These are phyloP conservation scores for Myotis daubentonii DNA, from an alignment of 2,797 vertebrate species.

Conservation along the genomic window DNA sequence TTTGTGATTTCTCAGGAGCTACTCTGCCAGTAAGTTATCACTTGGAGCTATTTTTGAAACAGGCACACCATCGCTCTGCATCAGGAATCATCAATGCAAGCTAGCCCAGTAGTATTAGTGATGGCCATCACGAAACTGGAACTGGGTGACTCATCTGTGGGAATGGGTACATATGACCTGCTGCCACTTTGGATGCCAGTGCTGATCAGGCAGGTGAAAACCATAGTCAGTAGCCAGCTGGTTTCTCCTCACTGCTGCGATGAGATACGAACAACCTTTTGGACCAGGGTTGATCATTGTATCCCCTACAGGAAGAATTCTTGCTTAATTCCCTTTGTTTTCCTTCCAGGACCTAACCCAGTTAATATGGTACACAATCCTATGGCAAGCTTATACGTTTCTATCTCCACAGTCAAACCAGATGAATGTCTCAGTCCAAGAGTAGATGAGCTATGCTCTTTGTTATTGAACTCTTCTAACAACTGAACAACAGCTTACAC, in stretches of 20 bases:
- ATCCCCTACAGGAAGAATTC: background rate
- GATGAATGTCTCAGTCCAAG: background rate
- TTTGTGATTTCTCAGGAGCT: slow-evolving; percentile 13
- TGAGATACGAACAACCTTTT: background rate
- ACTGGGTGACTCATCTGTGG: background rate
- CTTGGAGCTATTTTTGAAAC: slow-evolving; percentile 20
- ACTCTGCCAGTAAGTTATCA: slow-evolving; percentile 14
- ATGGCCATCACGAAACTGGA: background rate
- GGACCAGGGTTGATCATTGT: background rate
- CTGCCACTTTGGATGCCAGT: background rate
- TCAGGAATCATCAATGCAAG: background rate
- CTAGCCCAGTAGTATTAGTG: background rate
- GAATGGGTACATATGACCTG: background rate
- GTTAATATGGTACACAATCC: background rate
- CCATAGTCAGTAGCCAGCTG: background rate
- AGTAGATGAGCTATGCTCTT: background rate
- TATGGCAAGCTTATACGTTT: background rate
- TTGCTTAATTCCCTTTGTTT: background rate
- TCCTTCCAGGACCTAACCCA: background rate
- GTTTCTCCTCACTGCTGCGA: background rate
- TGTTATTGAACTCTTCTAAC: background rate
- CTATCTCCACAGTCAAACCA: background rate
- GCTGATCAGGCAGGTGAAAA: background rate
- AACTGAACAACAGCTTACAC: background rate
- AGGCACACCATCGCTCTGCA: background rate